Base-by-base conservation (phyloP, 2,888 invertebrate species). In the Elmis aenea region DNA sequence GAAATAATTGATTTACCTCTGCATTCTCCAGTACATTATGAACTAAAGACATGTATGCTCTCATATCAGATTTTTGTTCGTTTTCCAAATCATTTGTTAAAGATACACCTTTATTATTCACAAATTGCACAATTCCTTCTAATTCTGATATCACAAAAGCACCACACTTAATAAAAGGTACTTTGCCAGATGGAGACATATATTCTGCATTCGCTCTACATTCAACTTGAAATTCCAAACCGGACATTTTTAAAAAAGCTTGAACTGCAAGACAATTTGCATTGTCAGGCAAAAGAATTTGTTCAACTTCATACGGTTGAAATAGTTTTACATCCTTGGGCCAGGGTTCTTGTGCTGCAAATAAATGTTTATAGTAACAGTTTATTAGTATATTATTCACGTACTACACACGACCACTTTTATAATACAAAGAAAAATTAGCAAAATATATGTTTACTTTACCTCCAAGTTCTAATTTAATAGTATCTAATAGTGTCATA, bases 261-360 rank as follows among this genome's bases (percentile, higher is more conserved):
- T 94, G 91, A 0, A 93, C 92, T 2, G 93, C 88, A 10, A 96
- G 71, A 56, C 93, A 93, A 61, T 90, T 91, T 6, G 96, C 94
- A 68, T 87, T 90, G 63, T 97, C 96, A 2, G 93, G 89, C 27
- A 97, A 69, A 15, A 96, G 70, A 45, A 95, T 93, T 70, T 97
- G 97, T 57, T 92, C 93, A 15, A 86, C 88, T 65, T 93, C 91
- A 62, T 87, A 87, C 0, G 92, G 93, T 58, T 92, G 91, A 66
- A 82, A 93, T 10, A 95, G 66, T 47, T 80, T 79, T 2, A 89
- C 89, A 67, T 89, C 84, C 53, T 85, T 83, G 0, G 92, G 89
- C 93, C 93, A 94, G 46, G 88, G 86, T 61, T 93, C 92, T 65
- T 83, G 83, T 2, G 85, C 88, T 85, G 70, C 54, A 61, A 66